These are phyloP conservation scores for Ypsolopha scabrella DNA, from an alignment of 2,888 invertebrate genomes.

Conservation along the genomic window DNA sequence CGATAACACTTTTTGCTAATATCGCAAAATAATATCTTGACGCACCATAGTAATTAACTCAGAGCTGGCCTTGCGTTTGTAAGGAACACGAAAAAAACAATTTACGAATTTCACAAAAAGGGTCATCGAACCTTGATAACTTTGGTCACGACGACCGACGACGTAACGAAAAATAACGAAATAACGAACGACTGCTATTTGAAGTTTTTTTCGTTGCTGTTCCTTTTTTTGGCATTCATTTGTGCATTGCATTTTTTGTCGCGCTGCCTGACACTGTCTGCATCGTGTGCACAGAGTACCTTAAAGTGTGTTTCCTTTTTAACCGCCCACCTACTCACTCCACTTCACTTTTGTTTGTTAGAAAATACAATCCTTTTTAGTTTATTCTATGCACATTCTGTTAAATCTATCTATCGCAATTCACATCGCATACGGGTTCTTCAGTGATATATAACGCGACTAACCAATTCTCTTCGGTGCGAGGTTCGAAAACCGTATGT, in stretches of 20 bases:
- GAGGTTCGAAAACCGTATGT: background rate
- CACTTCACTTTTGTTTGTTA: slow-evolving; percentile 33
- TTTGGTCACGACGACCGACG: too few relatives aligned
- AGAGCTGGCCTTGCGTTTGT: too few relatives aligned
- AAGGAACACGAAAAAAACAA: too few relatives aligned
- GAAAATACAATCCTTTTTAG: slow-evolving; percentile 36
- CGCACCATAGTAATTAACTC: too few relatives aligned
- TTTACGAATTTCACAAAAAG: too few relatives aligned
- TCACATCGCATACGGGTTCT: slow-evolving; percentile 14
- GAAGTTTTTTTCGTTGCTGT: too few relatives aligned
- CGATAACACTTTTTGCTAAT: too few relatives aligned
- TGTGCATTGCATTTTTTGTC: background rate
- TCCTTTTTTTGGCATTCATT: background rate
- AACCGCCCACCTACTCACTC: slow-evolving; percentile 30
- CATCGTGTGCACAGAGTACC: too few relatives aligned
- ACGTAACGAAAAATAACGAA: too few relatives aligned
- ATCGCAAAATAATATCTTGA: too few relatives aligned
- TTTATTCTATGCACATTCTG: slow-evolving; percentile 35
- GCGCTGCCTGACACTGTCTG: background rate
- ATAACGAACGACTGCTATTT: too few relatives aligned
- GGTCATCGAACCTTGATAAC: too few relatives aligned
- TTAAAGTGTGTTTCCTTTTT: background rate
- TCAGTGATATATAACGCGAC: slow-evolving; percentile 21
- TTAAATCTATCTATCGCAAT: slow-evolving; percentile 24
- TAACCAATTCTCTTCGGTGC: slow-evolving; percentile 12